Evolutionary conservation across 2,113 vertebrate genomes (phyloP), one percentile per base, ranked within the genome.

Genomic region (Corythornis madagascariensis): DNA sequence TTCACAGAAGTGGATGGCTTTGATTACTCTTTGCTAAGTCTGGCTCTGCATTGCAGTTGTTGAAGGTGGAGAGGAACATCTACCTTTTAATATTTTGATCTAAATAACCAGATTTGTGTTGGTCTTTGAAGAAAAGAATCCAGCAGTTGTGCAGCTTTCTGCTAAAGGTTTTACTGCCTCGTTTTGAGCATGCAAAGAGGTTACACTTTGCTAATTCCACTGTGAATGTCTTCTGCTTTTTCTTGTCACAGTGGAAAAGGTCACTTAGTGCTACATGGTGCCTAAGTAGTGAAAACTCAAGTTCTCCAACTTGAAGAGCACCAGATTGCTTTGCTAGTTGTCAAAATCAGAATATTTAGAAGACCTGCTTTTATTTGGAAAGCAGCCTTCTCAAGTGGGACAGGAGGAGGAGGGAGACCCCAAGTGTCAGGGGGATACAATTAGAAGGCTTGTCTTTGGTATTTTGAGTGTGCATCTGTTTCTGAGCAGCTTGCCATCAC

Each of bases 401-500:
- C 38, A 65, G 71, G 48, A 65, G 38, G 75, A 89, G 67, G 64
- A 70, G 88, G 64, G 70, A 63, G 63, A 28, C 60, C 9, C 6
- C 13, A 7, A 89, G 74, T 40, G 70, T 71, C 29, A 57, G 52
- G 47, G 87, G 56, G 66, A 42, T 85, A 38, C 45, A 80, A 86
- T 88, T 85, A 90, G 84, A 86, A 90, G 22, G 18, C n/a, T 71
- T 86, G 13, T 33, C 28, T 82, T 72, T 50, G 42, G 43, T 42
- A 55, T 74, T 89, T 89, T 74, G 82, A 79, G 56, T 35, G 47
- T 90, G 64, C 56, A 67, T 96, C 59, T 90, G 81, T 94, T 96
- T 93, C 66, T 91, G 94, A 95, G 91, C 71, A 88, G 64, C 78
- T 71, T 89, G 83, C 57, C 38, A 11, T 88, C 93, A 52, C 38